Conservation (phyloP, 2,113 vertebrate genomes). For the Mustelus asterias region DNA sequence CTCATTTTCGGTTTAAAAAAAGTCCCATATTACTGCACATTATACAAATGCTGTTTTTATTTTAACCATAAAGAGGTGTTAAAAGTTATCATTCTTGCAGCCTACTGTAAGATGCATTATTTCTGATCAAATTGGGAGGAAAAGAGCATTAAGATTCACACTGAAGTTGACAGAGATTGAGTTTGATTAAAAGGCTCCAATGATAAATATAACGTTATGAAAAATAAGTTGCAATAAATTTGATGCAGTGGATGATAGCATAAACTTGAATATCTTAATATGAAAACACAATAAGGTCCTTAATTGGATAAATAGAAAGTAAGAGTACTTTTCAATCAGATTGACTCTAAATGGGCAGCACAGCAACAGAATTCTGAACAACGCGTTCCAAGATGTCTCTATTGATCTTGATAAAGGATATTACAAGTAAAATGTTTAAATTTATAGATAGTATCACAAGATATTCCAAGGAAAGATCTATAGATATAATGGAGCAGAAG, state of each 20-base stretch:
- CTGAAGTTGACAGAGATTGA: not conserved
- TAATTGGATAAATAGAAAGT: not conserved
- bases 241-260: not conserved
- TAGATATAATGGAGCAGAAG: not conserved
- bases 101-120: not conserved
- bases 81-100: too few relatives aligned
- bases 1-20: too few relatives aligned
- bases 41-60: too few relatives aligned
- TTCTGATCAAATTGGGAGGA: not conserved
- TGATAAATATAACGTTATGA: not conserved
- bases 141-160: not conserved
- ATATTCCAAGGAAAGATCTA: not conserved
- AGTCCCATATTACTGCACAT: too few relatives aligned
- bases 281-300: not conserved
- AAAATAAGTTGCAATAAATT: not conserved
- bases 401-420: not conserved
- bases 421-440: not conserved
- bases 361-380: not conserved
- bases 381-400: not conserved
- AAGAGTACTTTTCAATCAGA: too few relatives aligned
- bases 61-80: too few relatives aligned
- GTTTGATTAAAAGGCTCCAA: not conserved
- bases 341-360: not conserved
- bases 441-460: not conserved
- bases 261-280: not conserved